Percentiles rank a stretch among this genome's conserved stretches.
Evolutionary conservation across 1,140 invertebrate species (phyloP).

Genomic region (Drosophila littoralis): DNA sequence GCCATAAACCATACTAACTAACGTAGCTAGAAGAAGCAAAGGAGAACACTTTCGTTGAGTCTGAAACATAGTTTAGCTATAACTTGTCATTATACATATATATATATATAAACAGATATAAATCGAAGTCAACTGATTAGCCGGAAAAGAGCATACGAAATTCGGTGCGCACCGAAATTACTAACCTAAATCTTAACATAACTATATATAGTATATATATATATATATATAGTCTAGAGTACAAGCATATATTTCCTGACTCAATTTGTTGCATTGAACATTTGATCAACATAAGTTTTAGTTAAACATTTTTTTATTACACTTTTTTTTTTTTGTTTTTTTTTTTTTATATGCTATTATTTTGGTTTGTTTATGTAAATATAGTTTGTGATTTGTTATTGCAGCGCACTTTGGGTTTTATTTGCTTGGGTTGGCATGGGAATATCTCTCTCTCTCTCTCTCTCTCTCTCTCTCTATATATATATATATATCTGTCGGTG

Average conservation of each 20-base stretch:
- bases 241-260: neutral
- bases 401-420: conserved; percentile 49
- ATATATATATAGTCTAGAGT: neutral
- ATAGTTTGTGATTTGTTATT: conserved; percentile 79
- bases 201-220: neutral
- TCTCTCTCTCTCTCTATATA: too few relatives aligned
- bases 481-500: neutral
- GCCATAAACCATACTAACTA: conserved; percentile 8
- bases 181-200: neutral
- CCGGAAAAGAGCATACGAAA: conserved; percentile 45
- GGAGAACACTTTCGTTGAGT: conserved; percentile 27
- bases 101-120: neutral
- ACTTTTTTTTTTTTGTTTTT: conserved; percentile 7
- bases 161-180: conserved; percentile 38
- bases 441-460: too few relatives aligned
- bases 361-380: conserved; percentile 74
- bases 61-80: conserved; percentile 20
- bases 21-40: conserved; percentile 16
- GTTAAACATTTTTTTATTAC: neutral
- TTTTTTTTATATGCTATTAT: conserved; percentile 28
- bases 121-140: conserved; percentile 13
- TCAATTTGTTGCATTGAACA: neutral
- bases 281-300: neutral
- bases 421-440: conserved; percentile 61
- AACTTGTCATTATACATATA: conserved; percentile 7